Base-by-base conservation (phyloP, 2,797 vertebrate species). In the Helostoma temminkii region DNA sequence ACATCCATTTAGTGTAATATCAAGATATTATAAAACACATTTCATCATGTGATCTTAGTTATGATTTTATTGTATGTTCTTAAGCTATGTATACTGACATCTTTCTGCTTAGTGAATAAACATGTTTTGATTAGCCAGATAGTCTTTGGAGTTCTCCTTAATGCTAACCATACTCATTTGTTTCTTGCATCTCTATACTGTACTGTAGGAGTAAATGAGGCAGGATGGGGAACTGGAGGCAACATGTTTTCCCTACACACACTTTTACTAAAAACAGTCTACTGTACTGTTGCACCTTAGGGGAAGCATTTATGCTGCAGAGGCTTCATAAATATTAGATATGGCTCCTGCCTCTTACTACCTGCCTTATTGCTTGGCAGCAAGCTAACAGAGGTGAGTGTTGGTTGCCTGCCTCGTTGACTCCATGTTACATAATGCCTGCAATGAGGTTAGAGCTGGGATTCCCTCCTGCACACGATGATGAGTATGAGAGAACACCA, bases 401-500 rank as follows among this genome's bases (percentile, higher is more conserved):
- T 78, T 69, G 47, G 42, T 76, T 78, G 78, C 85, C 86, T 89
- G 73, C 68, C 78, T 82, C 46, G 9, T 65, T 83, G 52, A 30
- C 69, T 69, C 70, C 73, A 66, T 60, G 75, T 94, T 95, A 91
- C 81, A 78, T 90, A 93, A 94, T 37, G 52, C 52, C 78, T 91
- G 89, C 86, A 92, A 85, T 77, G 85, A 89, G 81, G 62, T 67
- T 89, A 83, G 84, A 83, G 82, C 30, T 67, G 93, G 94, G 93
- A 94, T 94, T 95, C 93, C 93, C 92, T 92, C 74, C 83, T 89
- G 88, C 68, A 85, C 60, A 59, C 55, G 56, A n/a, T n/a, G n/a
- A n/a, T n/a, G n/a, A n/a, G n/a, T n/a, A n/a, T n/a, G 34, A 19
- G 45, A 49, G 56, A 64, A 32, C 30, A 66, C 37, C 22, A 55